A percentile compares a stretch with the other conserved stretches of the same genome.
phyloP scores from a whole-genome alignment of 2,888 invertebrate species.

The Phytoseiulus persimilis region DNA sequence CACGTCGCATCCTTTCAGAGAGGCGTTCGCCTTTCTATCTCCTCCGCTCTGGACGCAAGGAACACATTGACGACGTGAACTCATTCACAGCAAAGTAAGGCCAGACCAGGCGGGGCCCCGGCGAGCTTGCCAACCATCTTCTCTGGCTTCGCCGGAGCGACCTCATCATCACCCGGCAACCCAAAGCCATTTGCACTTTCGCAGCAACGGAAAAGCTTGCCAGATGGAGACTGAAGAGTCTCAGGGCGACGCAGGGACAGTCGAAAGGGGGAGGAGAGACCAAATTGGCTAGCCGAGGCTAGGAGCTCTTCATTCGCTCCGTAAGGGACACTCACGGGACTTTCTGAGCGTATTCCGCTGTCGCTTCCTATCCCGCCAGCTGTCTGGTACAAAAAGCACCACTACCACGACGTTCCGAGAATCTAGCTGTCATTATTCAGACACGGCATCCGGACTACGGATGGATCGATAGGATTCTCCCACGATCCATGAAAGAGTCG shows the following conservation, averaged over 20 bases:
- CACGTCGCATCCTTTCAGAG: not conserved
- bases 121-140: not conserved
- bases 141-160: not conserved
- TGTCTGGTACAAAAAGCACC: too few relatives aligned
- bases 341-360: not conserved
- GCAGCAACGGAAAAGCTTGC: not conserved
- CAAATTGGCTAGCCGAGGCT: not conserved
- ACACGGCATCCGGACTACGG: too few relatives aligned
- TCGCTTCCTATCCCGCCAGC: not conserved
- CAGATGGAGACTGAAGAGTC: not conserved
- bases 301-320: not conserved
- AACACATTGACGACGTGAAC: slow-evolving; percentile 5
- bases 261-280: not conserved
- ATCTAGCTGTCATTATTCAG: too few relatives aligned
- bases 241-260: not conserved
- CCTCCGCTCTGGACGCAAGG: not conserved
- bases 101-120: not conserved
- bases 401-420: too few relatives aligned
- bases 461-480: too few relatives aligned
- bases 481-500: too few relatives aligned
- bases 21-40: not conserved
- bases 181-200: not conserved
- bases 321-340: not conserved
- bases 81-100: slow-evolving; percentile 5
- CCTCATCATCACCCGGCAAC: not conserved